Conservation (phyloP, 2,888 invertebrate genomes). For the Perizoma flavofasciatum region DNA sequence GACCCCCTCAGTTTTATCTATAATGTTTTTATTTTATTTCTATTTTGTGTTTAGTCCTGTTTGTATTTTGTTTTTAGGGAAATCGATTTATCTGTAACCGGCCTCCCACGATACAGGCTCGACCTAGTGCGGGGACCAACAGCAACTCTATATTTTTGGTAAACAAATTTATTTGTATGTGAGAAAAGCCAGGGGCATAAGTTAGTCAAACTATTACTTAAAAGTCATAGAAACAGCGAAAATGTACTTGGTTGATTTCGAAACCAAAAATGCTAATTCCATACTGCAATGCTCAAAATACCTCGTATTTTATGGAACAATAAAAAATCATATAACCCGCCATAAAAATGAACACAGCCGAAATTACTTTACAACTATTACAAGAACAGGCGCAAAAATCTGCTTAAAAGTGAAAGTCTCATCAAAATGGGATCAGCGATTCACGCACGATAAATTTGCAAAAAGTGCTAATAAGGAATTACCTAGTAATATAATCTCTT, state of each 20-base stretch:
- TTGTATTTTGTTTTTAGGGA: too few species aligned
- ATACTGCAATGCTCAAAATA: conserved; percentile 2
- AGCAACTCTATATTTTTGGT: too few species aligned
- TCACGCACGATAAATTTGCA: conserved; percentile 30
- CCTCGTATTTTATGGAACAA: conserved; percentile 13
- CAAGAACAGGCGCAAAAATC: conserved; percentile 21
- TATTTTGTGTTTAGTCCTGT: too few species aligned
- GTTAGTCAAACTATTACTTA: not conserved
- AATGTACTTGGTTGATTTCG: conserved; percentile 1
- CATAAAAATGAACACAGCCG: conserved; percentile 17
- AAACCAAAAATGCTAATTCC: conserved; percentile 8
- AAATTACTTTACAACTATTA: conserved; percentile 26
- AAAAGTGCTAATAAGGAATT: conserved; percentile 15
- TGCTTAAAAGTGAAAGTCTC: conserved; percentile 35
- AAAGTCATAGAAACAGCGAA: conserved; percentile 11
- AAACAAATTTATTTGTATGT: too few species aligned
- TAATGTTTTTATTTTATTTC: too few species aligned
- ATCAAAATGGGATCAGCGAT: conserved; percentile 33
- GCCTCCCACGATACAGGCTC: too few species aligned
- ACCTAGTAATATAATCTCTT: conserved; percentile 6
- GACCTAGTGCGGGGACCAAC: too few species aligned
- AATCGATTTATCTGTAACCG: too few species aligned
- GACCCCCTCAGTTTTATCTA: too few species aligned
- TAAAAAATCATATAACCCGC: conserved; percentile 21
- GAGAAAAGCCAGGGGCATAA: too few species aligned